phyloP scores from a whole-genome alignment of 2,888 invertebrate species.

The Acheta domesticus region DNA sequence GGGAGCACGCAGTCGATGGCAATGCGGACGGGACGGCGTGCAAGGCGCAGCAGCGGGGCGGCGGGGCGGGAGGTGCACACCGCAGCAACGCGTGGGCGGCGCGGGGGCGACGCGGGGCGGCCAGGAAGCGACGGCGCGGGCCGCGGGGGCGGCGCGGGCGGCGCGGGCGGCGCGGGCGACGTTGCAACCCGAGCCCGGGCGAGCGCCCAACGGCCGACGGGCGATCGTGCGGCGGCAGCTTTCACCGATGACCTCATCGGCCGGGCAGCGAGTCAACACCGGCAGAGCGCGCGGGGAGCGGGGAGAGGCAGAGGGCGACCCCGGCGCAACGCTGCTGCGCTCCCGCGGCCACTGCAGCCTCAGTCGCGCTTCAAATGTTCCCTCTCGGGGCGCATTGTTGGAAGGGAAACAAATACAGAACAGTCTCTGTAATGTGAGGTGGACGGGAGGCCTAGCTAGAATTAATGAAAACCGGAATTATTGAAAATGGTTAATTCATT shows the following conservation, averaged over 20 bases:
- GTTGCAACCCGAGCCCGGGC: slow-evolving; percentile 4
- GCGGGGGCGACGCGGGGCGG: neutral
- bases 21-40: too few species aligned
- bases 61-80: neutral
- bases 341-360: too few species aligned
- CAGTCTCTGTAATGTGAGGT: too few species aligned
- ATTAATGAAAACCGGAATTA: too few species aligned
- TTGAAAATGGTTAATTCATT: too few species aligned
- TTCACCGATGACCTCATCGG: slow-evolving; percentile 4
- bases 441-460: too few species aligned
- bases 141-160: neutral
- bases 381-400: too few species aligned
- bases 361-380: too few species aligned
- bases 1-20: too few species aligned
- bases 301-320: neutral
- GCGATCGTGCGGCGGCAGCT: neutral
- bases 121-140: neutral
- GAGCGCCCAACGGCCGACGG: neutral
- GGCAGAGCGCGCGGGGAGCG: too few species aligned
- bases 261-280: neutral
- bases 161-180: neutral
- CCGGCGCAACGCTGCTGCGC: neutral
- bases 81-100: neutral
- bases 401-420: too few species aligned
- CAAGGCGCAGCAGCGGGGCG: neutral